Percentiles rank a stretch among this genome's conserved stretches.
Conservation (phyloP, 2,888 invertebrate genomes). For the Agrochola lychnidis region DNA sequence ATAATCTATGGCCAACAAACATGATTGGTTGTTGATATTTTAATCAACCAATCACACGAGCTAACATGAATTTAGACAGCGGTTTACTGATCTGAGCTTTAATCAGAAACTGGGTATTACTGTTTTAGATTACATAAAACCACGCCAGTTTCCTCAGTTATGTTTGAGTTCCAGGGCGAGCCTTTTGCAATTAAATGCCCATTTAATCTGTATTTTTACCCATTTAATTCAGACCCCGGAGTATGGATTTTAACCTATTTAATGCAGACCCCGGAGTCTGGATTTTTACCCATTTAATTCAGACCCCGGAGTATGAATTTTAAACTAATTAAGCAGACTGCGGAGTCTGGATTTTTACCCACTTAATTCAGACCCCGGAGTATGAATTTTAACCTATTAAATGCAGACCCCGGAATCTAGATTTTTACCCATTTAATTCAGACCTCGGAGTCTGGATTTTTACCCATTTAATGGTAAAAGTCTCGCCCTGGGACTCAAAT, state of each 20-base stretch:
- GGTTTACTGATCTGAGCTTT: slow-evolving; percentile 13
- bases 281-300: background rate
- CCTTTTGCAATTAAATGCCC: background rate
- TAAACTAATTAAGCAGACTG: too few species aligned
- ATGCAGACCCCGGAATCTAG: background rate
- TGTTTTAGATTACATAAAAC: background rate
- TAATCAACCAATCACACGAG: slow-evolving; percentile 16
- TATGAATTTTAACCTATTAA: background rate
- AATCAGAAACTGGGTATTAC: slow-evolving; percentile 1
- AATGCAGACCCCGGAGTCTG: too few species aligned
- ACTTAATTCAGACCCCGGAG: background rate
- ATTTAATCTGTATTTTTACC: too few species aligned
- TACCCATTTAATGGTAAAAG: too few species aligned
- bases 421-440: too few species aligned
- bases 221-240: background rate
- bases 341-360: too few species aligned
- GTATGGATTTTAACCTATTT: too few species aligned
- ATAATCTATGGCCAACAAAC: background rate
- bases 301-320: background rate
- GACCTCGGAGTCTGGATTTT: too few species aligned
- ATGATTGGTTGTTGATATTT: slow-evolving; percentile 9
- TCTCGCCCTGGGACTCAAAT: too few species aligned
- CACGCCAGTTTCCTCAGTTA: background rate
- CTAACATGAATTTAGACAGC: background rate
- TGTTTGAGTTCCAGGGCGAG: background rate